Base-by-base conservation (phyloP, 2,888 invertebrate species). In the Nomada goodeniana region DNA sequence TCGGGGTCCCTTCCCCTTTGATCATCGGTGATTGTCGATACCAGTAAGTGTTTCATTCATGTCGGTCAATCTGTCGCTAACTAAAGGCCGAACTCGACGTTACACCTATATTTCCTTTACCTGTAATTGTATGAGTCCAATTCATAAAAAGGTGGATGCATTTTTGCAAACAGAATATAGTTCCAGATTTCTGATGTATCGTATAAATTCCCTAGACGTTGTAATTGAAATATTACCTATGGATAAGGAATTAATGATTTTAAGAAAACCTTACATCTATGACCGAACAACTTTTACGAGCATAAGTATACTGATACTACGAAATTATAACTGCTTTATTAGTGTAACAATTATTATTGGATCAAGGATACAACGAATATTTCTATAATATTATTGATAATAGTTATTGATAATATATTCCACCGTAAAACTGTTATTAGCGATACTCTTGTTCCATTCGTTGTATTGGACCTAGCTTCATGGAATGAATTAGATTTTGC, bases 11-110 rank as follows among this genome's bases (percentile, higher is more conserved):
- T 61, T n/a, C 47, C 13, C 4, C 7, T 73, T 57, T 80, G 26
- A 55, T 79, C 80, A 80, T 79, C 23, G 80, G 73, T 61, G 20
- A 55, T 26, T 57, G 26, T 53, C n/a, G 23, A 60, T 55, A 13
- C n/a, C 13, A 77, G 2, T 20, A 23, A 67, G 0, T 55, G 65
- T 53, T 72, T 72, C 65, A 73, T 72, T 42, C 79, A 73, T 72
- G 20, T 53, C 26, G 61, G 10, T 61, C 59, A 18, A 26, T 2
- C 7, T 36, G 42, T 47, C n/a, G 20, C 10, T 18, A 47, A 10
- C 13, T 47, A 20, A 10, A 52, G 9, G 26, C 29, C 13, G 23
- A 65, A n/a, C 53, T 42, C 55, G 29, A 65, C 26, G 13, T 78
- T 26, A 59, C 42, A 26, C 57, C 36, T 78, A 42, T 42, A 47